Evolutionary conservation across 2,888 invertebrate genomes (phyloP).

Genomic region (Bugulina stolonifera): DNA sequence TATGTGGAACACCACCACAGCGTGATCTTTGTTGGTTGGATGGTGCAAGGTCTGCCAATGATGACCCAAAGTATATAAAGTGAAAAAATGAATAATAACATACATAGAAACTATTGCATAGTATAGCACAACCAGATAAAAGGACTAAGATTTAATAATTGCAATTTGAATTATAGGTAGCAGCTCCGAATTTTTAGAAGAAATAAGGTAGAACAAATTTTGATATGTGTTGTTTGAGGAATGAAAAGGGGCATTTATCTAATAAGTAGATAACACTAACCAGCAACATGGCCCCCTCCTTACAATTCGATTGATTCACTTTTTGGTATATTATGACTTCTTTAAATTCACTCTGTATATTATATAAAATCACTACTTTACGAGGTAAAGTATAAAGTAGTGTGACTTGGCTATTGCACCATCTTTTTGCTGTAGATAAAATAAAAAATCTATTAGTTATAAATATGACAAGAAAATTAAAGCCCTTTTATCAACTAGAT

Average conservation of each 20-base stretch:
- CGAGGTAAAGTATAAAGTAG: too few species aligned
- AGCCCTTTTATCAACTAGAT: not conserved
- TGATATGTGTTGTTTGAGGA: not conserved
- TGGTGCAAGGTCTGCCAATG: not conserved
- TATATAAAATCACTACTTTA: too few species aligned
- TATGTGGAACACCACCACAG: slow-evolving; percentile 9
- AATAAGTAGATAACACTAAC: not conserved
- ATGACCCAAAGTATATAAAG: slow-evolving; percentile 8
- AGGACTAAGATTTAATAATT: too few species aligned
- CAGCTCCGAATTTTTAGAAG: too few species aligned
- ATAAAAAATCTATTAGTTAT: not conserved
- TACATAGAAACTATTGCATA: slow-evolving; percentile 18
- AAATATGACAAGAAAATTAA: not conserved
- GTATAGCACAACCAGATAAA: slow-evolving; percentile 14
- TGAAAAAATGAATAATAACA: not conserved
- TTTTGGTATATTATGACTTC: not conserved
- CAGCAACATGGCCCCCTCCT: too few species aligned
- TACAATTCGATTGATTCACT: too few species aligned
- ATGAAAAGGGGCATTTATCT: not conserved
- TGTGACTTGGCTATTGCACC: not conserved
- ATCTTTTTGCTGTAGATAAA: not conserved
- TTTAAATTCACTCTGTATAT: too few species aligned
- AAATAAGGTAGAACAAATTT: too few species aligned
- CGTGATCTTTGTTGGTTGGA: slow-evolving; percentile 11
- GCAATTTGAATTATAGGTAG: too few species aligned